Conservation (phyloP, 2,113 vertebrate genomes). For the Prionailurus bengalensis region DNA sequence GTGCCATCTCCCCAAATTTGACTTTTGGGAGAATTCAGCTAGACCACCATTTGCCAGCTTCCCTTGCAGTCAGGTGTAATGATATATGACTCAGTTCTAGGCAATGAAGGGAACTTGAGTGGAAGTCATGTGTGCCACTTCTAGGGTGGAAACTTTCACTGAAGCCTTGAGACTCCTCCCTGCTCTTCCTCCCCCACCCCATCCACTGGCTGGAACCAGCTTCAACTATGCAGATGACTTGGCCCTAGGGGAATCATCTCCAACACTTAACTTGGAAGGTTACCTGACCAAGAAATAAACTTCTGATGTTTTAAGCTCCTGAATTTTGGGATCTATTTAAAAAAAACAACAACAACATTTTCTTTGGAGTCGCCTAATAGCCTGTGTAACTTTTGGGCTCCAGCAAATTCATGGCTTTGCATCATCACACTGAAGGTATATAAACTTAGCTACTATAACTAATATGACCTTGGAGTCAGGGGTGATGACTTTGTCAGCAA, state of each 20-base stretch:
- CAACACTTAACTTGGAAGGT: background rate
- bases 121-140: background rate
- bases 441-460: background rate
- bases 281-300: slow-evolving; percentile 4
- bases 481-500: slow-evolving; percentile 14
- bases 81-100: background rate
- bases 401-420: background rate
- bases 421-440: background rate
- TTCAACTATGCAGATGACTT: background rate
- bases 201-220: background rate
- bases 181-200: background rate
- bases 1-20: background rate
- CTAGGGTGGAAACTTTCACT: background rate
- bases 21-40: background rate
- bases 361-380: background rate
- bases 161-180: background rate
- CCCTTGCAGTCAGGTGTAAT: background rate
- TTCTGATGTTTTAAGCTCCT: slow-evolving; percentile 23
- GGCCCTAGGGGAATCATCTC: background rate
- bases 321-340: background rate
- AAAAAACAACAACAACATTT: background rate
- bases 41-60: background rate
- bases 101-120: background rate
- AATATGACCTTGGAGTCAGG: slow-evolving; percentile 35
- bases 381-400: background rate